Base-by-base conservation (phyloP, 2,113 vertebrate species). In the Neotoma lepida region DNA sequence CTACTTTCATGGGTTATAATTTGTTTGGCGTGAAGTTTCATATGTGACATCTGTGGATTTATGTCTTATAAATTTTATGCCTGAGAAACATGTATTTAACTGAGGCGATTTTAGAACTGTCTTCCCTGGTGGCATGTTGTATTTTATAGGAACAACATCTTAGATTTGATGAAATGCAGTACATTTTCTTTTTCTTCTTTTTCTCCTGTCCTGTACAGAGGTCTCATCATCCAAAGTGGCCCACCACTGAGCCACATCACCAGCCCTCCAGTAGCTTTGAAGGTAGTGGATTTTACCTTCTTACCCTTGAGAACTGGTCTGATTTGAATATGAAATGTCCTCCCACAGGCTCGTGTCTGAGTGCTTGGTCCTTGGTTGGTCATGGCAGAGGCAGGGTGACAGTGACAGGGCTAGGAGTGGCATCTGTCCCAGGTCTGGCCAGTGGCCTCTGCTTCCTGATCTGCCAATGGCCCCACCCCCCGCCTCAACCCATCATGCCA, bases 221-320 rank as follows among this genome's bases (percentile, higher is more conserved):
- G 28, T 63, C 30, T 68, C 63, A 49, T 81, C 13, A 30, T 6
- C 17, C 58, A 44, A 63, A 12, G 26, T 54, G 77, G 77, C 5
- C 15, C 41, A 18, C 44, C 22, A 49, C n/a, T 2, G 18, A 86
- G 84, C 18, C 41, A 86, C 30, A 51, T 14, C 10, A 13, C 35
- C 33, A 68, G 33, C 10, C 33, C 6, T 35, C 14, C 33, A 22
- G 82, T 7, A n/a, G 20, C 41, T 66, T 46, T 82, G 73, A 90
- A 90, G 86, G 28, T 85, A 90, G 51, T 18, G 61, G 33, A 61
- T 84, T 93, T 94, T 74, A 93, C 78, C 58, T 90, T 78, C 71
- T 74, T 88, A 20, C 6, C 66, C 58, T 90, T 77, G 70, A 22
- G 18, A 44, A 39, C 39, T 46, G 39, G 24, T 33, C 18, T 20